Evolutionary conservation across 2,888 invertebrate genomes (phyloP).

Genomic region (Mechanitis messenoides): DNA sequence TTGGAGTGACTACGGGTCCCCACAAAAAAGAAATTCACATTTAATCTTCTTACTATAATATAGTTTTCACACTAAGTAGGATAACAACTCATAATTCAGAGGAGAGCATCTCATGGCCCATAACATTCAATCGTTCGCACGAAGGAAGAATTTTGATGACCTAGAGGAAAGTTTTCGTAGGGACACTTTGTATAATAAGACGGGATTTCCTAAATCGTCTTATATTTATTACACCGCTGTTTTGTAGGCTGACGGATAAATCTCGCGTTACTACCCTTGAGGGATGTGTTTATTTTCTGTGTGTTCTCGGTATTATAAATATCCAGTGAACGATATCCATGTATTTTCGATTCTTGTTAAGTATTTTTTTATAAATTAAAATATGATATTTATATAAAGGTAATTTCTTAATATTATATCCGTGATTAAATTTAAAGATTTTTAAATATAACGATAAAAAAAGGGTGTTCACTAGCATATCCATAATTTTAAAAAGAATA

Average conservation of each 20-base stretch:
- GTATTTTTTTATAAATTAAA: too few relatives aligned
- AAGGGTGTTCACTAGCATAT: too few relatives aligned
- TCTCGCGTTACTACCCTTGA: slow-evolving; percentile 45
- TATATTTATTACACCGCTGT: slow-evolving; percentile 68
- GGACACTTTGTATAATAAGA: slow-evolving; percentile 73
- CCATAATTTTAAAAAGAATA: too few relatives aligned
- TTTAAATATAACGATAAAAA: too few relatives aligned
- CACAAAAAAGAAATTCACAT: neutral
- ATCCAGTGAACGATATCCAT: neutral
- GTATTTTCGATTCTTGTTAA: too few relatives aligned
- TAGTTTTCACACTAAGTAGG: slow-evolving; percentile 46
- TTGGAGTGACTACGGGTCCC: too few relatives aligned
- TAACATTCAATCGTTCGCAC: slow-evolving; percentile 74
- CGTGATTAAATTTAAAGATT: too few relatives aligned
- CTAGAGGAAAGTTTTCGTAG: slow-evolving; percentile 67
- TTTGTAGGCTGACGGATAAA: slow-evolving; percentile 60
- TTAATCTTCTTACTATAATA: neutral
- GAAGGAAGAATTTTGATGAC: slow-evolving; percentile 72
- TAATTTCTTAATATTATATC: too few relatives aligned
- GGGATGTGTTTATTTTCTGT: slow-evolving; percentile 17
- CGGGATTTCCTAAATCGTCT: slow-evolving; percentile 71
- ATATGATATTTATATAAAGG: too few relatives aligned
- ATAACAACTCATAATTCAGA: slow-evolving; percentile 65
- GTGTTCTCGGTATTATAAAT: neutral
- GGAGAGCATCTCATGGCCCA: slow-evolving; percentile 67